A percentile compares a stretch with the other conserved stretches of the same genome.
These are phyloP conservation scores for Nymphicus hollandicus DNA, from an alignment of 2,113 vertebrate species.

Conservation along the genomic window DNA sequence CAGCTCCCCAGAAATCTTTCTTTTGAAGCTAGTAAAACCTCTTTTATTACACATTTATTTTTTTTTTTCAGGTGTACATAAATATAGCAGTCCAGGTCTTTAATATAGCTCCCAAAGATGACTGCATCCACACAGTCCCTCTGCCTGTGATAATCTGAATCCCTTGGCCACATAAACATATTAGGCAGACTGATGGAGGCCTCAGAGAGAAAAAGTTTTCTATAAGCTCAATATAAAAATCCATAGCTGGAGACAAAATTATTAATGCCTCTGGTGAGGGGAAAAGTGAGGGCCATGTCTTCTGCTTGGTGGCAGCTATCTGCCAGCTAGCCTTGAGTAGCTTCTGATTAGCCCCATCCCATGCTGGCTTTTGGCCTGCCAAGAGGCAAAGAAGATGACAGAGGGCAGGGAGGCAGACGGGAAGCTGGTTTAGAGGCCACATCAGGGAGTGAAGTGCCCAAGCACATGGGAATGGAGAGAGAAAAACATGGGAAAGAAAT, in stretches of 20 bases:
- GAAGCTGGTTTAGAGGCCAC: not conserved
- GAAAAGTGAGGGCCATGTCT: not conserved
- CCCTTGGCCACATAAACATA: not conserved
- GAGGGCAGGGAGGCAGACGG: not conserved
- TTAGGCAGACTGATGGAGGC: not conserved
- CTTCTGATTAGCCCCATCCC: not conserved
- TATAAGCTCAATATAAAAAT: not conserved
- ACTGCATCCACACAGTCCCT: not conserved
- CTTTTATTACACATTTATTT: not conserved
- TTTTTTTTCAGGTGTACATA: not conserved
- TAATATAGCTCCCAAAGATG: not conserved
- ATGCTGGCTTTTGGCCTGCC: not conserved
- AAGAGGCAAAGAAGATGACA: not conserved
- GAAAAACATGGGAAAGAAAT: not conserved
- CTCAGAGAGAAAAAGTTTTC: not conserved
- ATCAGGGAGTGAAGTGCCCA: not conserved
- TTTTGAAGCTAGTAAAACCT: not conserved
- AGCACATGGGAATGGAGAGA: not conserved
- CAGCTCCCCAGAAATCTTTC: not conserved
- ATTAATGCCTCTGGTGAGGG: not conserved
- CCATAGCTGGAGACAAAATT: not conserved
- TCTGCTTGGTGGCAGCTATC: not conserved
- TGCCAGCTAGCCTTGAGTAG: not conserved
- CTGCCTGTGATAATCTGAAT: not conserved
- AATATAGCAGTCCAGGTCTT: not conserved